Evolutionary conservation across 2,888 invertebrate species (phyloP), one percentile per base, ranked within the genome.

Genomic region (Sisyra nigra): DNA sequence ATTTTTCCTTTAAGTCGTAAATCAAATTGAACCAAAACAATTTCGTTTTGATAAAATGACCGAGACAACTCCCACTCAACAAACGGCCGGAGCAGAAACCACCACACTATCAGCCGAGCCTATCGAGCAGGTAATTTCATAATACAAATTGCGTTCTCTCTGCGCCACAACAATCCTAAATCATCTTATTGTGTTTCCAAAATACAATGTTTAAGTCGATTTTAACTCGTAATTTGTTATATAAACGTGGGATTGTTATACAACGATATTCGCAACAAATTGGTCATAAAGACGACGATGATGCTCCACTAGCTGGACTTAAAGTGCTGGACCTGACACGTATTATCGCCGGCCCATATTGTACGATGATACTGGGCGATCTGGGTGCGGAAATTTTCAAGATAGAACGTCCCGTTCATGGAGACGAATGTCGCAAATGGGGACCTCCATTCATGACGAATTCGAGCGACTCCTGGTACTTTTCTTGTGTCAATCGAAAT

Each of bases 381-480:
- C 66, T 93, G 46, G 94, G 94, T 0, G 94, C 94, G 0, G 88
- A 92, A 56, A 72, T 96, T 1, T 78, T 91, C 39, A 94, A 96
- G 71, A 75, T 97, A 32, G 96, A 97, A 59, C 76, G 77, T 50
- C 83, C 91, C 1, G 77, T 70, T 1, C 64, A 65, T 2, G 88
- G 87, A 1, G 96, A 96, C 59, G 94, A 96, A 54, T 76, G 88
- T 0, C 69, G 96, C 40, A 76, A 77, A 47, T 97, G 94, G 93
- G 92, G 91, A 0, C 96, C 96, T 1, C 96, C 96, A 0, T 92
- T 85, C 56, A 57, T 78, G 2, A 56, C 76, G 5, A 67, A 68
- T 36, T 69, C 71, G 2, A 55, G 59, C 6, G 81, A 84, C 53
- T 68, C 86, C 1, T 76, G 80, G 43, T 96, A 97, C 56, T 96